phyloP scores from a whole-genome alignment of 2,113 vertebrate species.

The Paralichthys olivaceus region DNA sequence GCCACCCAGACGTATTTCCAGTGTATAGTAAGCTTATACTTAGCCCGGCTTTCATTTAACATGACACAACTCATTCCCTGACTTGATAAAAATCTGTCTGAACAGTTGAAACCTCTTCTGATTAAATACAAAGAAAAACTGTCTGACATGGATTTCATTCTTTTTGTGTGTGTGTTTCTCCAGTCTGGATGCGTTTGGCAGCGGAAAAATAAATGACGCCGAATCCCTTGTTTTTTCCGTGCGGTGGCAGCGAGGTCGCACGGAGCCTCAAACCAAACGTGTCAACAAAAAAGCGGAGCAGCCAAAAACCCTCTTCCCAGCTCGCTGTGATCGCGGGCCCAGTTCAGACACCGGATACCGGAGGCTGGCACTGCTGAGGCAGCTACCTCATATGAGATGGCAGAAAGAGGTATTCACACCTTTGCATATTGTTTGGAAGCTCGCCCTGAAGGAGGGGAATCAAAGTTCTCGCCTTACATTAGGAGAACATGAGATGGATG shows the following conservation, averaged over 20 bases:
- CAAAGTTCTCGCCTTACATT: constrained; percentile 51
- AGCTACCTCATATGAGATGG: constrained; percentile 55
- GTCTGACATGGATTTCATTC: background rate
- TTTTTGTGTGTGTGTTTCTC: background rate
- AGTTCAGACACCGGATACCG: constrained; percentile 65
- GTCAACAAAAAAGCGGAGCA: constrained; percentile 40
- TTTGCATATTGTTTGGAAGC: constrained; percentile 62
- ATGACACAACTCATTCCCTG: constrained; percentile 4
- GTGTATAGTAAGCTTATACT: background rate
- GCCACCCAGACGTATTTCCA: background rate
- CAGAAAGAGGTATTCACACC: constrained; percentile 37
- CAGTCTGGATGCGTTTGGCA: constrained; percentile 6
- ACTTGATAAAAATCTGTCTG: background rate
- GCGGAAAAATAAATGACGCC: background rate
- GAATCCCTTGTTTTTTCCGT: constrained; percentile 45
- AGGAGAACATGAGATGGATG: constrained; percentile 37
- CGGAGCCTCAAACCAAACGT: constrained; percentile 50
- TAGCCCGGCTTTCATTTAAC: background rate
- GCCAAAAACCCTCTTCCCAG: constrained; percentile 50
- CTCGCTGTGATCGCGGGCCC: constrained; percentile 60
- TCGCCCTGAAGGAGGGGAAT: constrained; percentile 52
- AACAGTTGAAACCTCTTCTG: background rate
- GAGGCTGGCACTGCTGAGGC: constrained; percentile 44
- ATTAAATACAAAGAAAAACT: background rate
- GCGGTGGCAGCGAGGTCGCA: background rate